A percentile compares a stretch with the other conserved stretches of the same genome.
These are phyloP conservation scores for Aptenodytes forsteri DNA, from an alignment of 2,113 vertebrate genomes.

Conservation along the genomic window DNA sequence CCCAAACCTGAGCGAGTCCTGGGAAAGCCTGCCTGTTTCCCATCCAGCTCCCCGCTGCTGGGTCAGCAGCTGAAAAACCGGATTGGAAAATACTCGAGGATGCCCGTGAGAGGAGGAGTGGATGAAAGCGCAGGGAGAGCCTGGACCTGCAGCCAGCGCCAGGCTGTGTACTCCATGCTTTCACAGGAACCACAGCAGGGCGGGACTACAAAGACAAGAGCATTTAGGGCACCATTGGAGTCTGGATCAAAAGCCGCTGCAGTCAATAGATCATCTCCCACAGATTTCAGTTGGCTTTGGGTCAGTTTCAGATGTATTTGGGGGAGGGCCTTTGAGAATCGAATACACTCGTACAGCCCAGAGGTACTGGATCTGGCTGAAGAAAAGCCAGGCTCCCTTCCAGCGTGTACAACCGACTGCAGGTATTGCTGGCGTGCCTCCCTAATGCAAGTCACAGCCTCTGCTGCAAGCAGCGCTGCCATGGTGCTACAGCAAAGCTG, in stretches of 20 bases:
- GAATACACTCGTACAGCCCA: background rate
- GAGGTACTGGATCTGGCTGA: background rate
- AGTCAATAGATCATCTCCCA: background rate
- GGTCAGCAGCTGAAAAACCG: background rate
- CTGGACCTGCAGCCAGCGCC: background rate
- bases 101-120: background rate
- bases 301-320: background rate
- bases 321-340: background rate
- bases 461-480: background rate
- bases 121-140: background rate
- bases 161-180: background rate
- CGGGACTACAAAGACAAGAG: background rate
- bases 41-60: background rate
- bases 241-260: background rate
- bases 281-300: background rate
- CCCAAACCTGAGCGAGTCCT: background rate
- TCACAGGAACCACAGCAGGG: background rate
- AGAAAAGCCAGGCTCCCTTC: background rate
- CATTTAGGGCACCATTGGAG: background rate
- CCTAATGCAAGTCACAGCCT: background rate
- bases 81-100: background rate
- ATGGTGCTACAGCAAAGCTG: background rate
- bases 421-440: background rate
- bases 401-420: accelerated
- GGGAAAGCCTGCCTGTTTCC: background rate